These are phyloP conservation scores for Ormyrus rosae DNA, from an alignment of 2,888 invertebrate species.

Conservation along the genomic window DNA sequence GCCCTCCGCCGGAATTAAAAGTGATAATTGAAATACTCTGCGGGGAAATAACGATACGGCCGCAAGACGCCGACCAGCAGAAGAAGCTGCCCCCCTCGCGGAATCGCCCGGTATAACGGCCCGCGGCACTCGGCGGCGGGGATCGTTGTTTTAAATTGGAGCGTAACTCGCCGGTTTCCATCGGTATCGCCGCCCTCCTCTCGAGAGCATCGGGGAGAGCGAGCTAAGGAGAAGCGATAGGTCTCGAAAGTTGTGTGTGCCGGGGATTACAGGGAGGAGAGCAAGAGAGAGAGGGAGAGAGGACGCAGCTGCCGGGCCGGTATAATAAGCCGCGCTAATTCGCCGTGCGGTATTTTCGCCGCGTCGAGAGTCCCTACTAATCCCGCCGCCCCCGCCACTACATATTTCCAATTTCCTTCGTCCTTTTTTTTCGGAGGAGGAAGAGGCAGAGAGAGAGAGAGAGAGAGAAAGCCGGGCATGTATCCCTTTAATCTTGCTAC, in stretches of 20 bases:
- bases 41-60: constrained; percentile 42
- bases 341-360: constrained; percentile 44
- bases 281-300: no score
- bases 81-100: constrained; percentile 21
- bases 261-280: constrained; percentile 60
- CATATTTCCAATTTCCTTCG: constrained; percentile 58
- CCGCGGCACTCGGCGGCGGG: constrained; percentile 59
- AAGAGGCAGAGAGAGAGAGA: no score
- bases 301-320: constrained; percentile 67
- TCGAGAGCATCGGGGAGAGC: no score
- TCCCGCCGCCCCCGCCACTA: constrained; percentile 6
- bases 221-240: background rate
- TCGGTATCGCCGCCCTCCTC: background rate
- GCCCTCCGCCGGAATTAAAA: constrained; percentile 27
- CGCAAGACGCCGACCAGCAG: background rate
- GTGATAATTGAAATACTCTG: constrained; percentile 47
- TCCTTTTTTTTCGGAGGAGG: background rate
- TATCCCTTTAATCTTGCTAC: constrained; percentile 34
- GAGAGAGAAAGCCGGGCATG: no score
- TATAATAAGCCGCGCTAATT: constrained; percentile 68
- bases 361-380: constrained; percentile 26
- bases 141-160: constrained; percentile 70
- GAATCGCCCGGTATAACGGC: constrained; percentile 45
- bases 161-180: constrained; percentile 62
- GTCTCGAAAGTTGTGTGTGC: constrained; percentile 1